phyloP scores from a whole-genome alignment of 2,888 invertebrate species.

The Rambutsinella grinnellia region DNA sequence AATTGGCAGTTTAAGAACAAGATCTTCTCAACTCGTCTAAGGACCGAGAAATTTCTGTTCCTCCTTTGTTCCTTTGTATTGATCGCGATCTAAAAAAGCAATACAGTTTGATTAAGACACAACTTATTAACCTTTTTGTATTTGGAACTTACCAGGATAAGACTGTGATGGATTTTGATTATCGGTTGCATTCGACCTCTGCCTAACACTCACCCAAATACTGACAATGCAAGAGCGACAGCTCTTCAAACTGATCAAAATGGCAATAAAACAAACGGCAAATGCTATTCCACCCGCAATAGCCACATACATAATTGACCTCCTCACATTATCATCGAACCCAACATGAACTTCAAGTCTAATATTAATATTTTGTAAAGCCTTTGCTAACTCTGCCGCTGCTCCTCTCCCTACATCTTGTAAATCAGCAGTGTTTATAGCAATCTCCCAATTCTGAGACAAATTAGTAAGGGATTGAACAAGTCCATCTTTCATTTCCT shows the following conservation, averaged over 20 bases:
- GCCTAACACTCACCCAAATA: no score
- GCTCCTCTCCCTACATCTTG: background rate
- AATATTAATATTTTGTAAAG: background rate
- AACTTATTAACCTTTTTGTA: no score
- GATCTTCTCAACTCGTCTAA: no score
- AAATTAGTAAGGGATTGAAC: background rate
- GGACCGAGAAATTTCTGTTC: no score
- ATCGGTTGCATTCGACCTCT: no score
- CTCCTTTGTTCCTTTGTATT: no score
- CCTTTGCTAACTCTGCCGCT: background rate
- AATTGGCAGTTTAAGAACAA: no score
- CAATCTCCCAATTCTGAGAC: background rate
- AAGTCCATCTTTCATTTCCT: background rate
- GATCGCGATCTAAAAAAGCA: no score
- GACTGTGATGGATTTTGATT: no score
- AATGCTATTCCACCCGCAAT: conserved; percentile 2
- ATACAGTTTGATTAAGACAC: no score
- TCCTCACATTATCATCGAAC: background rate
- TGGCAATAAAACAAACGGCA: conserved; percentile 5
- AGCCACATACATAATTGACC: background rate
- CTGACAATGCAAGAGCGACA: background rate
- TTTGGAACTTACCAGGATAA: no score
- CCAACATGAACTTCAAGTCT: background rate
- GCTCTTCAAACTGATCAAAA: background rate
- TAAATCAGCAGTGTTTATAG: background rate